phyloP scores from a whole-genome alignment of 2,888 invertebrate genomes.

The Amiota communis region DNA sequence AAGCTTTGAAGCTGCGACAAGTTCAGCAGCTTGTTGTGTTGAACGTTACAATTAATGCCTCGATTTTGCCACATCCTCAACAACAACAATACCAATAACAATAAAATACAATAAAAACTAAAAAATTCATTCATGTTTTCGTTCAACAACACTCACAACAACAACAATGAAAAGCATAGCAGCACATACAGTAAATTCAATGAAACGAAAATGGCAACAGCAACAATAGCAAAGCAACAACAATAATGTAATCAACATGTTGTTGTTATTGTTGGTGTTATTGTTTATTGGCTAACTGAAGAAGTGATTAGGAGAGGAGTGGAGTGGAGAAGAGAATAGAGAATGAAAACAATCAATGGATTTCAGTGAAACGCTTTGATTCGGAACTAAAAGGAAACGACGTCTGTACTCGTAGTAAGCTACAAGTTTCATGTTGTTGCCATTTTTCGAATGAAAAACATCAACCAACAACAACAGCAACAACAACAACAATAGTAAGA shows the following conservation, averaged over 20 bases:
- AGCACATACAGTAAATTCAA: background rate
- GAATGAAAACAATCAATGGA: background rate
- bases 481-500: slow-evolving; percentile 28
- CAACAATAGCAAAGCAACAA: slow-evolving; percentile 42
- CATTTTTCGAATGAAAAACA: slow-evolving; percentile 15
- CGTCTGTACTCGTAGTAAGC: background rate
- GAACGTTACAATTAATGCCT: slow-evolving; percentile 69
- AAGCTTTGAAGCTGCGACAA: background rate
- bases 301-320: background rate
- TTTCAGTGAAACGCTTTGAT: slow-evolving; percentile 22
- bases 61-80: slow-evolving; percentile 50
- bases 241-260: slow-evolving; percentile 23
- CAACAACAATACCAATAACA: slow-evolving; percentile 37
- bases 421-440: slow-evolving; percentile 27
- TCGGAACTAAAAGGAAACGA: slow-evolving; percentile 27
- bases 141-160: no score
- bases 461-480: slow-evolving; percentile 20
- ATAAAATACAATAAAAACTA: no score
- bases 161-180: no score
- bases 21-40: slow-evolving; percentile 65
- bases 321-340: background rate
- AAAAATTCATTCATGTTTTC: no score
- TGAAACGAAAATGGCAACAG: slow-evolving; percentile 41
- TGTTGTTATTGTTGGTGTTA: background rate
- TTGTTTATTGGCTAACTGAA: background rate